Evolutionary conservation across 2,113 vertebrate species (phyloP).

Genomic region (Ageneiosus marmoratus): DNA sequence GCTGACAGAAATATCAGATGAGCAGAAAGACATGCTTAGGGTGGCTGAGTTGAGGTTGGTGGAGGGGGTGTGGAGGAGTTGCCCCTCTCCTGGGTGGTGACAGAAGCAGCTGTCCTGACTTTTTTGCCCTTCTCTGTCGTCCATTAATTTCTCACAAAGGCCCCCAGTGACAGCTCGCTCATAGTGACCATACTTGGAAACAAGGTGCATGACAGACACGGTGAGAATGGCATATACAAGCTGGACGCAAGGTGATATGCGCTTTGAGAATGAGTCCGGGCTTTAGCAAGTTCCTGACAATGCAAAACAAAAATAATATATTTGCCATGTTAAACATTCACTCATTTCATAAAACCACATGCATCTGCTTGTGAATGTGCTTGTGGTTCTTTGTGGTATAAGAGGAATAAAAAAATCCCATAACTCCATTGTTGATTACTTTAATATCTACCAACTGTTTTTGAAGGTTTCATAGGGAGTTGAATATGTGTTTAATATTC

Average conservation of each 20-base stretch:
- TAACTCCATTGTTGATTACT: background rate
- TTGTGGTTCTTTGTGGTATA: background rate
- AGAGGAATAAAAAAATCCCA: background rate
- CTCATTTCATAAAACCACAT: background rate
- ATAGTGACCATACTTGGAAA: slow-evolving; percentile 92
- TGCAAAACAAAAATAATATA: background rate
- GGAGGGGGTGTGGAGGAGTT: slow-evolving; percentile 59
- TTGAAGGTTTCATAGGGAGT: background rate
- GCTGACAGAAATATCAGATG: slow-evolving; percentile 64
- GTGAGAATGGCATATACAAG: slow-evolving; percentile 63
- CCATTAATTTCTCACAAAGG: slow-evolving; percentile 89
- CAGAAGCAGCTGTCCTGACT: slow-evolving; percentile 90
- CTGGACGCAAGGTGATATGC: slow-evolving; percentile 19
- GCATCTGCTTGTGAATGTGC: too few relatives aligned
- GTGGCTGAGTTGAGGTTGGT: slow-evolving; percentile 54
- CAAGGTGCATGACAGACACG: slow-evolving; percentile 70
- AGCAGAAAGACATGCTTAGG: slow-evolving; percentile 69
- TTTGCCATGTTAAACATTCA: background rate
- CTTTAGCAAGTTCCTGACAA: background rate
- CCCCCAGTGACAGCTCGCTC: slow-evolving; percentile 82
- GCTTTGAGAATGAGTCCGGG: background rate
- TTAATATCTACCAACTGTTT: too few relatives aligned
- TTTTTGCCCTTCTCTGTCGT: slow-evolving; percentile 87
- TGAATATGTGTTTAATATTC: background rate
- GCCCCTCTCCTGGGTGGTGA: slow-evolving; percentile 74